These are phyloP conservation scores for Arrhamphus sclerolepis DNA, from an alignment of 2,797 vertebrate genomes.

Conservation along the genomic window DNA sequence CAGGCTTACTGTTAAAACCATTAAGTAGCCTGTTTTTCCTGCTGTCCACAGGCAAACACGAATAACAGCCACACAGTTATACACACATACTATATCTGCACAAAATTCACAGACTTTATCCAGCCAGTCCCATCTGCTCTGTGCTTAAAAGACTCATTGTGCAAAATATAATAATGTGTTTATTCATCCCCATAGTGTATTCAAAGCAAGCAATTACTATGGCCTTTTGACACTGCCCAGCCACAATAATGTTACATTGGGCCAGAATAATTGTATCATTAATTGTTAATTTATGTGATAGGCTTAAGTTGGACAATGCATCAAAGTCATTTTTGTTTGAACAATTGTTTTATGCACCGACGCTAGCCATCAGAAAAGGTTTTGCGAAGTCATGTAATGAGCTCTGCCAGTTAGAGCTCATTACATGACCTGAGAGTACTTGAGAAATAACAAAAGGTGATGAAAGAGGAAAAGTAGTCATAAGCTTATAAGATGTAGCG, in stretches of 20 bases:
- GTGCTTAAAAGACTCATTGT: slow-evolving; percentile 71
- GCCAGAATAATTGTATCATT: slow-evolving; percentile 7
- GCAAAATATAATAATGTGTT: slow-evolving; percentile 64
- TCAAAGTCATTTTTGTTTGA: background rate
- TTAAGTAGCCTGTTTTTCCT: slow-evolving; percentile 52
- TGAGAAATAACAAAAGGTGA: background rate
- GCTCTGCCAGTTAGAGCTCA: background rate
- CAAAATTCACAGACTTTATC: slow-evolving; percentile 21
- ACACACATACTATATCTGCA: slow-evolving; percentile 8
- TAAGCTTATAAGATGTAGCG: no score
- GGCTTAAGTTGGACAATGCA: background rate
- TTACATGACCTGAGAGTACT: no score
- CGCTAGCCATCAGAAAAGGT: background rate
- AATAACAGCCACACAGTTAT: slow-evolving; percentile 23
- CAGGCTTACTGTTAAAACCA: slow-evolving; percentile 66
- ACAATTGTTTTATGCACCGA: background rate
- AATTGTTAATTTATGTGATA: slow-evolving; percentile 10
- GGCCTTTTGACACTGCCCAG: slow-evolving; percentile 36
- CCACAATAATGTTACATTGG: slow-evolving; percentile 43
- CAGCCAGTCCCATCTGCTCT: slow-evolving; percentile 25
- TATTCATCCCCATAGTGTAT: slow-evolving; percentile 56
- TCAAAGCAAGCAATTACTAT: slow-evolving; percentile 67
- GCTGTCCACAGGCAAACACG: slow-evolving; percentile 35
- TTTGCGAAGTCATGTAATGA: background rate
- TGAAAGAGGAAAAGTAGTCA: background rate